These are phyloP conservation scores for Matsumyia berberina DNA, from an alignment of 2,888 invertebrate species.

Conservation along the genomic window DNA sequence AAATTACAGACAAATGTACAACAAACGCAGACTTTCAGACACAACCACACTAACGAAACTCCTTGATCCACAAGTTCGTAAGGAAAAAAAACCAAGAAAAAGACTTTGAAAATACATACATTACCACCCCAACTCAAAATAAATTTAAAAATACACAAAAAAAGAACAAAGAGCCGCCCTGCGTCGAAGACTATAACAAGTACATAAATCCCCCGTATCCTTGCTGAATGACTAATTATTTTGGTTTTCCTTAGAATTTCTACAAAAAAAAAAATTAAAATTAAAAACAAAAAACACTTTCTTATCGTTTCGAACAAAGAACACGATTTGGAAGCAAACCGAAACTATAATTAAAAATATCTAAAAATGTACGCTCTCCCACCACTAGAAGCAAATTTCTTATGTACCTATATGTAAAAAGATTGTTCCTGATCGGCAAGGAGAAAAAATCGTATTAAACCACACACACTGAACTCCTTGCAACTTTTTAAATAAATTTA, in stretches of 20 bases:
- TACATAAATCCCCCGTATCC: background rate
- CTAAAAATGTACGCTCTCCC: constrained; percentile 64
- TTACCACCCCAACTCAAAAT: background rate
- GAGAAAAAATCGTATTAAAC: constrained; percentile 57
- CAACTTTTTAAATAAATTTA: constrained; percentile 42
- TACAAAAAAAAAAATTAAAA: constrained; percentile 12
- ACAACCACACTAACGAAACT: constrained; percentile 4
- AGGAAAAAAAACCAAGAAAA: background rate
- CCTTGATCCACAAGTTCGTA: background rate
- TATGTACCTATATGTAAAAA: constrained; percentile 33
- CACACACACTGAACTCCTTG: background rate
- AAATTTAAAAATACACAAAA: constrained; percentile 4
- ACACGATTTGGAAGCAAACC: constrained; percentile 23
- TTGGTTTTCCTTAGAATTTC: background rate
- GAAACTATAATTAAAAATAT: constrained; percentile 67
- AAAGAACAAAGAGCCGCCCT: background rate
- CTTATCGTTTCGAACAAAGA: constrained; percentile 40
- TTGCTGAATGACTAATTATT: constrained; percentile 10
- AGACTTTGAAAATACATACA: background rate
- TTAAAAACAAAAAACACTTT: constrained; percentile 1
- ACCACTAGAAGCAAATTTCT: constrained; percentile 34
- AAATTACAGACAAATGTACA: too few species aligned
- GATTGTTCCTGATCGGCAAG: constrained; percentile 37
- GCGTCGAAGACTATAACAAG: background rate
- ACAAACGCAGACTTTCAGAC: background rate